A percentile compares a stretch with the other conserved stretches of the same genome.
Conservation (phyloP, 2,888 invertebrate genomes). For the Linnaemya tessellans region DNA sequence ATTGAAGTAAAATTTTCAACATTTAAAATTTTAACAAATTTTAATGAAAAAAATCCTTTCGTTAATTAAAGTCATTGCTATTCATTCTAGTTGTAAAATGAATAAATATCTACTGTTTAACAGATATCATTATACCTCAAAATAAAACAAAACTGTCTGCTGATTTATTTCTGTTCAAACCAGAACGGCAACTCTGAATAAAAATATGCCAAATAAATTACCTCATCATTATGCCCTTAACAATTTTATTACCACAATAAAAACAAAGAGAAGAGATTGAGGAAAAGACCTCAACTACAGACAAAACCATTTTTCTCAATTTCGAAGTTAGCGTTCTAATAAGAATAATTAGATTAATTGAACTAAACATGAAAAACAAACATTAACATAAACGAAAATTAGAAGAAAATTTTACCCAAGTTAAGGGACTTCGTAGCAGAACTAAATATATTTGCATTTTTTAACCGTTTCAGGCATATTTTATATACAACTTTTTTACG, state of each 20-base stretch:
- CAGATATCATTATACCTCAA: too few species aligned
- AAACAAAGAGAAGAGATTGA: neutral
- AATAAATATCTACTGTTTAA: too few species aligned
- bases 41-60: too few species aligned
- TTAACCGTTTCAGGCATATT: neutral
- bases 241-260: neutral
- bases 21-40: too few species aligned
- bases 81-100: too few species aligned
- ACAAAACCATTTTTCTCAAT: neutral
- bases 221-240: too few species aligned
- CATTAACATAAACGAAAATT: neutral
- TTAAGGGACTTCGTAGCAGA: neutral
- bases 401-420: neutral
- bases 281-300: neutral
- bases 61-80: too few species aligned
- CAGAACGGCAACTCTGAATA: too few species aligned
- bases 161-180: too few species aligned
- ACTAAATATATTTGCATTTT: neutral
- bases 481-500: neutral
- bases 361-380: neutral
- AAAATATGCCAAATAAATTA: too few species aligned
- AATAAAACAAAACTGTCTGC: too few species aligned
- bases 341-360: neutral
- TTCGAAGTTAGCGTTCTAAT: neutral
- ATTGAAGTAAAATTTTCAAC: too few species aligned